Evolutionary conservation across 2,113 vertebrate species (phyloP).

Genomic region (Pionites leucogaster): DNA sequence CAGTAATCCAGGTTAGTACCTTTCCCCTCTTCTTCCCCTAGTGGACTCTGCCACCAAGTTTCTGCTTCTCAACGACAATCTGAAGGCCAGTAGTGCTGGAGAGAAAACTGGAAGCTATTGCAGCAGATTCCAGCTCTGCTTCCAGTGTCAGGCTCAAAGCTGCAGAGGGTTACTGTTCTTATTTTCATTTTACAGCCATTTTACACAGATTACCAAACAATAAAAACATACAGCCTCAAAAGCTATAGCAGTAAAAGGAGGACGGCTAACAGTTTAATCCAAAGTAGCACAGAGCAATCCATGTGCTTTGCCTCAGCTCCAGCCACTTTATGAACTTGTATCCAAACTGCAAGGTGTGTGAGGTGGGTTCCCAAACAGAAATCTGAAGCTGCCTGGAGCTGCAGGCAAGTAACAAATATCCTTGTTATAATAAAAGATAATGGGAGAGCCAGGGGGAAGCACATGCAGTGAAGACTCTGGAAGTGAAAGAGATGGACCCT

Average conservation of each 20-base stretch:
- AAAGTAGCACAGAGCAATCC: neutral
- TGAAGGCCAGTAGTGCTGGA: neutral
- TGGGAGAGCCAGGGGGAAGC: neutral
- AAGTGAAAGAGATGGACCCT: accelerated
- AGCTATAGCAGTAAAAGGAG: neutral
- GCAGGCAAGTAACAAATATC: neutral
- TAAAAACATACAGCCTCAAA: neutral
- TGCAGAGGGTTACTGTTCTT: neutral
- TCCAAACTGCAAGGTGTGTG: accelerated
- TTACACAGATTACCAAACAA: neutral
- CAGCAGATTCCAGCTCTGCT: neutral
- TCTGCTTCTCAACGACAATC: neutral
- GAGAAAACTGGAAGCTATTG: accelerated
- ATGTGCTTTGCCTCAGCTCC: neutral
- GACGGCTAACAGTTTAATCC: neutral
- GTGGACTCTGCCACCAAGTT: neutral
- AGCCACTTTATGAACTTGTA: neutral
- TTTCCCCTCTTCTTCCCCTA: neutral
- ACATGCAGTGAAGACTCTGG: accelerated
- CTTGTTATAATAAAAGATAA: accelerated
- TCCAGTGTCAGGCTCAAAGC: neutral
- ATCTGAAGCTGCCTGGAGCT: neutral
- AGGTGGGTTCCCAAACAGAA: neutral
- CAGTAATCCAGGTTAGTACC: neutral
- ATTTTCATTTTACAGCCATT: neutral